Base-by-base conservation (phyloP, 2,797 vertebrate species). In the Clarias pachynema region DNA sequence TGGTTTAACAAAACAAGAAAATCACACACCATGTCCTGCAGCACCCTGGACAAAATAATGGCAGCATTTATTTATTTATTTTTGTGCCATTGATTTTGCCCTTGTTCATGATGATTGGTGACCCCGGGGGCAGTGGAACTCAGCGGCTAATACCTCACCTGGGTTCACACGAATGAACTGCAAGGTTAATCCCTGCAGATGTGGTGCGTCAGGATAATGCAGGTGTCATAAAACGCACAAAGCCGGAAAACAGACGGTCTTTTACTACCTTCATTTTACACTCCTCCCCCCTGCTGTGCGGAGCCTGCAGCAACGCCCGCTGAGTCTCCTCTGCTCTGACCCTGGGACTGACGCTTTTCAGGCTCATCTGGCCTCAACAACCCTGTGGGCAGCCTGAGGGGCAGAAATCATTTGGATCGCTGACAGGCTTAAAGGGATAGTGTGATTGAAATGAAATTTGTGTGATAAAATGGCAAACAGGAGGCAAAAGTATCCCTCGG, bases 161-260 rank as follows among this genome's bases (percentile, higher is more conserved):
- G 40, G 69, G 68, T 74, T 85, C 70, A 85, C 60, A 37, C 1
- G 49, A 81, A 34, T 31, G 69, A 62, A 65, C 59, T 81, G 68
- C 73, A 82, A 78, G 82, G 77, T 89, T 84, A 88, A 84, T 78
- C 57, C 26, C 70, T 60, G 70, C 83, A 85, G 86, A 85, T 87
- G 84, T 86, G 73, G 40, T 69, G 44, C 59, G 49, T 86, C 29
- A 82, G 59, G 77, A 82, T 72, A 78, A 89, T 72, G 59, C 79
- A 78, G 80, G 83, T 86, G 81, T 83, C 75, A 81, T 85, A 78
- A 86, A 79, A 78, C 12, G 20, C 44, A 53, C 29, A 44, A 77
- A 80, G 63, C 77, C 59, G 31, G 60, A 82, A 57, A 81, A 83
- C 74, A 82, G n/a, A 57, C 16, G 7, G 72, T 62, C 15, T 82